Conservation (phyloP, 37 sponge, comb jelly and placozoan species). For the Amphimedon queenslandica region DNA sequence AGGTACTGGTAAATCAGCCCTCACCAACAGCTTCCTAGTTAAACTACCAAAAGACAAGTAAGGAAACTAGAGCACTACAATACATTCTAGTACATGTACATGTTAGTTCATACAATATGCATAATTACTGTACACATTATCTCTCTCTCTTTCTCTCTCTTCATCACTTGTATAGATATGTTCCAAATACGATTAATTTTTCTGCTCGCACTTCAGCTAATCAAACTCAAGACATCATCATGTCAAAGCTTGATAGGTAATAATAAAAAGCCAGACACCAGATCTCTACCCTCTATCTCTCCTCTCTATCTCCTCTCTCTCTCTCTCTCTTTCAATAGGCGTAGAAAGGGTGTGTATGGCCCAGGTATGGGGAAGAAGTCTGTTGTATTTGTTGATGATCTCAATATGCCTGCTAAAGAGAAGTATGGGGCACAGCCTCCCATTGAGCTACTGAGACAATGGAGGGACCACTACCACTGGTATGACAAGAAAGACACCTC, state of each 20-base stretch:
- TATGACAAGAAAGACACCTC: constrained; percentile 97
- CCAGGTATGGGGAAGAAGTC: constrained; percentile 90
- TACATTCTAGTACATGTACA: not conserved
- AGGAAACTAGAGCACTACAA: too few species aligned
- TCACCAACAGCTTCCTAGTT: constrained; percentile 90
- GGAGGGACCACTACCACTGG: constrained; percentile 93
- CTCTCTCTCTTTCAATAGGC: constrained; percentile 10
- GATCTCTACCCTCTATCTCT: not conserved
- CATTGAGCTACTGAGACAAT: constrained; percentile 94
- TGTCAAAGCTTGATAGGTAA: constrained; percentile 94
- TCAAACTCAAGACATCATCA: constrained; percentile 93
- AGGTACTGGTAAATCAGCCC: constrained; percentile 98
- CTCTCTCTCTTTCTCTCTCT: too few species aligned
- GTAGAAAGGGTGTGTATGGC: constrained; percentile 92
- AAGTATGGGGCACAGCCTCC: constrained; percentile 99
- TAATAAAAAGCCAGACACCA: not conserved
- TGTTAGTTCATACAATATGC: not conserved
- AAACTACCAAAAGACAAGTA: constrained; percentile 82
- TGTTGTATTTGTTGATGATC: constrained; percentile 96
- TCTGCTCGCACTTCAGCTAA: constrained; percentile 94
- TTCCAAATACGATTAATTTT: constrained; percentile 95
- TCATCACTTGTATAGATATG: too few species aligned
- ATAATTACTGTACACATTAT: not conserved
- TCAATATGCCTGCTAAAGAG: constrained; percentile 99
- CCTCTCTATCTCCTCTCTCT: not conserved